Conservation (phyloP, 2,888 invertebrate genomes). For the Strigamia crassipes region DNA sequence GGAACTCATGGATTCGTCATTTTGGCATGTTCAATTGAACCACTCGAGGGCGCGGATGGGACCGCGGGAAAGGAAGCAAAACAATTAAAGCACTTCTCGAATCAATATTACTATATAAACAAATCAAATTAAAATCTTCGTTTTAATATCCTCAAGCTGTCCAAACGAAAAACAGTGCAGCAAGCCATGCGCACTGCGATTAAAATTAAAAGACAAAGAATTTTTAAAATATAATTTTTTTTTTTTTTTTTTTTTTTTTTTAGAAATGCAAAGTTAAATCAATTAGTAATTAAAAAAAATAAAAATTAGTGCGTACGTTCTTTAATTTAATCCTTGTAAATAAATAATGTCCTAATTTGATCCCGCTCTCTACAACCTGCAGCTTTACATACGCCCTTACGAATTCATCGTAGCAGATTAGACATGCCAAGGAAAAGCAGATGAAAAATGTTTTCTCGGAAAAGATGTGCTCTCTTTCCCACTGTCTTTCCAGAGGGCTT, state of each 20-base stretch:
- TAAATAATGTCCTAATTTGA: neutral
- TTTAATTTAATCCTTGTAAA: neutral
- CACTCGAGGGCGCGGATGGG: no score
- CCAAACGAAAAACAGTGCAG: no score
- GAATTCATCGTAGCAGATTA: conserved; percentile 19
- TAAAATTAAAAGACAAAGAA: no score
- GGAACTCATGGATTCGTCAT: no score
- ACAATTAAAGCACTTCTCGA: neutral
- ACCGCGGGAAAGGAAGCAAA: neutral
- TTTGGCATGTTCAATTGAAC: neutral
- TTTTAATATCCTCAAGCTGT: no score
- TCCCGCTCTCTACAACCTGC: neutral
- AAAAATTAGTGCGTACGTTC: neutral
- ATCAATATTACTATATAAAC: neutral
- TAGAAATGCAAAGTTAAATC: neutral
- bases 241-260: no score
- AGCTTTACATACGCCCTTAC: neutral
- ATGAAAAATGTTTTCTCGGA: conserved; percentile 43
- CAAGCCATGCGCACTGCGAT: no score
- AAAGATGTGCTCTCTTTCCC: conserved; percentile 41
- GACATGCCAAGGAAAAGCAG: conserved; percentile 5
- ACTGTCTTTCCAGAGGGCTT: conserved; percentile 43
- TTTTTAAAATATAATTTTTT: no score
- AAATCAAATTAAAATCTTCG: no score
- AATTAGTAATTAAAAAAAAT: neutral